Percentiles rank a stretch among this genome's conserved stretches.
These are phyloP conservation scores for Tetramorium simillimum DNA, from an alignment of 1,140 invertebrate genomes.

Conservation along the genomic window DNA sequence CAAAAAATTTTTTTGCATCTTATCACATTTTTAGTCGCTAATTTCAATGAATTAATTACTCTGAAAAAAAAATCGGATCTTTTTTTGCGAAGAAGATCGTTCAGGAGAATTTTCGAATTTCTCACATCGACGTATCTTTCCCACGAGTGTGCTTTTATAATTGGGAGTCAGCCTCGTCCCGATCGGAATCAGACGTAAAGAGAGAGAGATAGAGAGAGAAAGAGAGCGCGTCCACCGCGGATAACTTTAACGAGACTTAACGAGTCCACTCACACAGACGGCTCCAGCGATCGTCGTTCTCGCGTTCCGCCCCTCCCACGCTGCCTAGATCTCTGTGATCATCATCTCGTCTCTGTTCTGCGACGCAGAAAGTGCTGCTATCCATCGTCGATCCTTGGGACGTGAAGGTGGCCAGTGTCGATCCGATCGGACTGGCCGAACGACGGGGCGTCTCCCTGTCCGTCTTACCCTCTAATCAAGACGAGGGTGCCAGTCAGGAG, in stretches of 20 bases:
- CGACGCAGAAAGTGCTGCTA: conserved; percentile 82
- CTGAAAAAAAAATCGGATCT: neutral
- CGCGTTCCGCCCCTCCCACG: conserved; percentile 21
- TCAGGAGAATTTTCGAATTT: neutral
- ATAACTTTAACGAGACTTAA: conserved; percentile 75
- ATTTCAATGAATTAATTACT: neutral
- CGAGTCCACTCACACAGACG: conserved; percentile 74
- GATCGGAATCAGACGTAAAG: conserved; percentile 14
- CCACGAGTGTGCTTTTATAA: conserved; percentile 1
- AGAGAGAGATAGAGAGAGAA: neutral
- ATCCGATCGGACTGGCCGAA: conserved; percentile 77
- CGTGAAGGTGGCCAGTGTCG: conserved; percentile 83
- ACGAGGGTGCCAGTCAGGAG: conserved; percentile 40
- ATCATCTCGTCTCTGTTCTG: conserved; percentile 70
- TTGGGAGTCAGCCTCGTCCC: neutral
- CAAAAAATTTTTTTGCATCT: neutral
- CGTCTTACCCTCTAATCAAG: conserved; percentile 57
- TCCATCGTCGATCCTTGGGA: conserved; percentile 84
- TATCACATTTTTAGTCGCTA: neutral
- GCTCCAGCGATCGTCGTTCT: conserved; percentile 35
- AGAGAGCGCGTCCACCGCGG: conserved; percentile 25
- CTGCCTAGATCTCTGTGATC: conserved; percentile 60
- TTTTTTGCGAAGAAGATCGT: neutral
- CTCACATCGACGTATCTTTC: neutral
- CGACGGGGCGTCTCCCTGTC: conserved; percentile 76